Percentiles rank a stretch among this genome's conserved stretches.
Evolutionary conservation across 2,888 invertebrate species (phyloP).

Genomic region (Yponomeuta malinellus): DNA sequence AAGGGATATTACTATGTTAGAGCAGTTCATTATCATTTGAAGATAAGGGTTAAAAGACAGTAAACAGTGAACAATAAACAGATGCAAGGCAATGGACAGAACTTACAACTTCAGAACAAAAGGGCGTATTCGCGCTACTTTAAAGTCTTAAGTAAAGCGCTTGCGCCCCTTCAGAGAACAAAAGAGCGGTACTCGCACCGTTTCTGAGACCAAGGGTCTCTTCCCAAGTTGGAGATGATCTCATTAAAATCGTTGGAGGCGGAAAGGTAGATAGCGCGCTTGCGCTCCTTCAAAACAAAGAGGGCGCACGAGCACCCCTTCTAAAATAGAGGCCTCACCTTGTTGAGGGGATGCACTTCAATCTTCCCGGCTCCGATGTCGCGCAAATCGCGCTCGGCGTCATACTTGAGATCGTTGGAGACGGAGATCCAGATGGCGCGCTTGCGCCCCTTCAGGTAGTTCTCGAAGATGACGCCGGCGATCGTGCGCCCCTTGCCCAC

Average conservation of each 20-base stretch:
- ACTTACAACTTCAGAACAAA: too few relatives aligned
- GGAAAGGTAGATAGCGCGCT: not conserved
- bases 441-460: conserved; percentile 94
- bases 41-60: not conserved
- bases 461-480: conserved; percentile 98
- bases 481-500: conserved; percentile 98
- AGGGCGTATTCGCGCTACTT: too few relatives aligned
- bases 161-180: too few relatives aligned
- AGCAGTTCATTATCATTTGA: too few relatives aligned
- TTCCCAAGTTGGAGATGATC: too few relatives aligned
- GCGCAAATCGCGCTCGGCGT: conserved; percentile 95
- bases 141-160: too few relatives aligned
- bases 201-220: too few relatives aligned
- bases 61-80: not conserved
- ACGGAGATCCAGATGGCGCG: conserved; percentile 99
- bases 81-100: too few relatives aligned
- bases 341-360: conserved; percentile 91
- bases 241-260: too few relatives aligned
- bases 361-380: conserved; percentile 97
- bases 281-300: not conserved
- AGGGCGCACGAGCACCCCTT: not conserved
- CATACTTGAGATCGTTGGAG: conserved; percentile 98
- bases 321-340: conserved; percentile 65
- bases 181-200: too few relatives aligned
- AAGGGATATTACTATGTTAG: too few relatives aligned